Conservation (phyloP, 2,113 vertebrate genomes). For the Pterocles burchelli region DNA sequence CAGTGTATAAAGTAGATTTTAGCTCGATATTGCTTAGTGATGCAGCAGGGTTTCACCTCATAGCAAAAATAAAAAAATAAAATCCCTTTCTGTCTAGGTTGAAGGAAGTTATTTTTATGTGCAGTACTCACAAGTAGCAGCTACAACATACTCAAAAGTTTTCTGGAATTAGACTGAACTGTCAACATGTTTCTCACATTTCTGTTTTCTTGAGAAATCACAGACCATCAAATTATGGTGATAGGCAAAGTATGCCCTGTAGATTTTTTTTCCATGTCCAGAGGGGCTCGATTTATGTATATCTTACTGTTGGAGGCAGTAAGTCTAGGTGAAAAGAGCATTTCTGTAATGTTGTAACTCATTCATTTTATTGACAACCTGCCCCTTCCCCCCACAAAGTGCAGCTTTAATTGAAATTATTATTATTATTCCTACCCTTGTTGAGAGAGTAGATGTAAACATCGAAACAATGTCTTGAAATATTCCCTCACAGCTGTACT, state of each 20-base stretch:
- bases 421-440: conserved; percentile 14
- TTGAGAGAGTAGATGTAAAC: not conserved
- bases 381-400: not conserved
- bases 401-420: conserved; percentile 5
- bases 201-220: conserved; percentile 58
- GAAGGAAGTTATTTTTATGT: not conserved
- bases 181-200: conserved; percentile 42
- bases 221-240: conserved; percentile 8
- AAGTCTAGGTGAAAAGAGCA: conserved; percentile 19
- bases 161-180: conserved; percentile 18
- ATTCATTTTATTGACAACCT: not conserved
- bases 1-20: not conserved
- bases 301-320: conserved; percentile 9
- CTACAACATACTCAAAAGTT: not conserved
- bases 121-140: not conserved
- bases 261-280: not conserved
- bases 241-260: conserved; percentile 6
- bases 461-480: conserved; percentile 5
- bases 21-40: not conserved
- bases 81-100: not conserved
- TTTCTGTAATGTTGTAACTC: not conserved
- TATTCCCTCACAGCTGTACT: not conserved
- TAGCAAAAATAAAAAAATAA: not conserved
- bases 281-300: not conserved
- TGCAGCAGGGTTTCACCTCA: not conserved